Conservation (phyloP, 2,888 invertebrate genomes). For the Eutolmus rufibarbis region DNA sequence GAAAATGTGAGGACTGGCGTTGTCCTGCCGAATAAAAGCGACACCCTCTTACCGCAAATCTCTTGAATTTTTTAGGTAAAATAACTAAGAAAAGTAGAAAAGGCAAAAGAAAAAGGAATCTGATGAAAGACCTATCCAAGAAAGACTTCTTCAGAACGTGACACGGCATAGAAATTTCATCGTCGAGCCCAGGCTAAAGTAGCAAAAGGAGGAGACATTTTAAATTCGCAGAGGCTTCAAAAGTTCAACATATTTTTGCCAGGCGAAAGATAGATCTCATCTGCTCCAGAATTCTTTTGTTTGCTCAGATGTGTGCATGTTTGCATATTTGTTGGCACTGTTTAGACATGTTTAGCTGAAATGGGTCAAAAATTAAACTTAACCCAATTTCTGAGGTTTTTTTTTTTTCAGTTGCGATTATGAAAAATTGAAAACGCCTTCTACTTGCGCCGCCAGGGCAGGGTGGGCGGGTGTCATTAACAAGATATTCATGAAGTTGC, state of each 20-base stretch:
- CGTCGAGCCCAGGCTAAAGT: neutral
- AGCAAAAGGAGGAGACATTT: neutral
- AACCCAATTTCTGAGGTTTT: neutral
- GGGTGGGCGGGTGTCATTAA: neutral
- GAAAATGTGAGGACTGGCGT: neutral
- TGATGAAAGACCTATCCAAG: neutral
- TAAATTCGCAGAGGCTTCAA: constrained; percentile 7
- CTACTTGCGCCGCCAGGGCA: neutral
- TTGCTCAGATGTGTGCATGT: neutral
- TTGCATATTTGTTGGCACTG: neutral
- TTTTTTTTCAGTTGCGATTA: neutral
- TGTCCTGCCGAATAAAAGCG: neutral
- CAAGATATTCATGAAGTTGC: neutral
- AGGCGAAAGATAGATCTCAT: neutral
- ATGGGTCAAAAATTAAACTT: neutral
- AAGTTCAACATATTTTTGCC: neutral
- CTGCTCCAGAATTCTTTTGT: neutral
- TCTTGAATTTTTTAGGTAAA: neutral
- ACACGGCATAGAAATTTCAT: neutral
- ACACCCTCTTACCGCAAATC: neutral
- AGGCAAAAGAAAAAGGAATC: neutral
- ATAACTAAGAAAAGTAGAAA: neutral
- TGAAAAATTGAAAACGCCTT: neutral
- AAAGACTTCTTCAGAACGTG: neutral
- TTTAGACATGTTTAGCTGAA: neutral